Base-by-base conservation (phyloP, 2,113 vertebrate species). In the Anseranas semipalmata region DNA sequence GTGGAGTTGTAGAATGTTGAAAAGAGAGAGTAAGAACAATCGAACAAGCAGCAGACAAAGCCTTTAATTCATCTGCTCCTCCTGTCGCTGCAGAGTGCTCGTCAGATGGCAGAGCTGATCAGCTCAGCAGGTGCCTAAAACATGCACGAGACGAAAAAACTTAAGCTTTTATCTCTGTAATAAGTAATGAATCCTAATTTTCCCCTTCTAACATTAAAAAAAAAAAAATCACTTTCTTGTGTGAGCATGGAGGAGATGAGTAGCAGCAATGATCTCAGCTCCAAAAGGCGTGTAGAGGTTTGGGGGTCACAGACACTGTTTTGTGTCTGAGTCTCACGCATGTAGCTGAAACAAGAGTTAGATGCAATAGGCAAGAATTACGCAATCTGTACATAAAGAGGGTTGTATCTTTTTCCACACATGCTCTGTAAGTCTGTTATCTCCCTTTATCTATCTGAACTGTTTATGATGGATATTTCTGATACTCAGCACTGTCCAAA, bases 61-160 rank as follows among this genome's bases (percentile, higher is more conserved):
- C 87, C 89, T 95, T 95, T 95, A 94, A 96, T 96, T 97, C 77
- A 30, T 87, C 50, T 58, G 8, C 62, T 91, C 35, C 43, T 93
- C 84, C 12, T 73, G 76, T 82, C 6, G 1, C n/a, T 88, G 68
- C 87, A 77, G 79, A 92, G 76, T 2, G 1, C 62, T 92, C 70
- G 76, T 96, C 88, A 96, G 87, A 89, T 10, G 4, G 71, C 81
- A 91, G 71, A 85, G 58, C 66, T 89, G 76, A 89, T 95, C 90
- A 92, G 39, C 91, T 95, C 95, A 96, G 93, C 74, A 91, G 91
- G 89, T 63, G 91, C 55, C 67, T 95, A 77, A 95, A 93, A 89
- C 74, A 95, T 71, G 41, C 91, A 92, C 45, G 53, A 74, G 25
- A 32, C 95, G 50, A 75, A 89, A 87, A 89, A 93, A 66, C 24